Base-by-base conservation (phyloP, 2,797 vertebrate species). In the Potorous gilbertii region DNA sequence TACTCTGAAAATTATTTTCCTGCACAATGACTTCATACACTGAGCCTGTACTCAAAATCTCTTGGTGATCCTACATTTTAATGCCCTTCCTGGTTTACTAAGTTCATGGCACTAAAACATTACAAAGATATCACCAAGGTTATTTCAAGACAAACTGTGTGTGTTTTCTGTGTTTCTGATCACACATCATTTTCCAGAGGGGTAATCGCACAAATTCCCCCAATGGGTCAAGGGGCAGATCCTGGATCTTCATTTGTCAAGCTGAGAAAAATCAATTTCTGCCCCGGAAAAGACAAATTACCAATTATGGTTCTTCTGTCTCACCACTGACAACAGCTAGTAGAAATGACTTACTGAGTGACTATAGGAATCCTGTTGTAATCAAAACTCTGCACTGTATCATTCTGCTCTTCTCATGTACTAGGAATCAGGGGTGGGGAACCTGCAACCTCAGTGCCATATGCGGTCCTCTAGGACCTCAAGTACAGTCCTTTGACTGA, bases 191-290 rank as follows among this genome's bases (percentile, higher is more conserved):
- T 46, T 94, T 3, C 2, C 93, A 59, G 95, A 29, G 24, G 74
- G 96, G 14, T 9, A 91, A 10, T 2, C 95, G 16, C 6, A 81
- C 34, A 10, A 9, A 92, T 95, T 46, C 94, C 16, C 55, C 27
- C 40, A 55, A 55, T 31, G 12, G 28, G 24, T 96, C 90, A 56
- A 95, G 91, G 46, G 14, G 54, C 90, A 34, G 21, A 2, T 66
- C 92, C 29, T 95, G 8, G 14, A 52, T 95, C 96, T 96, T 93
- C 13, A n/a, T 6, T 92, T 50, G 89, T 87, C 16, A 95, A 92
- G 34, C 74, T 46, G 31, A 87, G 0, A 91, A 93, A 97, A 96
- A 94, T 55, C 0, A 95, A 62, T 93, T 94, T 11, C 31, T 94
- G 1, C 16, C 74, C 57, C 93, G 94, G 94, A 90, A 96, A 95